phyloP scores from a whole-genome alignment of 1,140 invertebrate genomes.

The Monomorium pharaonis region DNA sequence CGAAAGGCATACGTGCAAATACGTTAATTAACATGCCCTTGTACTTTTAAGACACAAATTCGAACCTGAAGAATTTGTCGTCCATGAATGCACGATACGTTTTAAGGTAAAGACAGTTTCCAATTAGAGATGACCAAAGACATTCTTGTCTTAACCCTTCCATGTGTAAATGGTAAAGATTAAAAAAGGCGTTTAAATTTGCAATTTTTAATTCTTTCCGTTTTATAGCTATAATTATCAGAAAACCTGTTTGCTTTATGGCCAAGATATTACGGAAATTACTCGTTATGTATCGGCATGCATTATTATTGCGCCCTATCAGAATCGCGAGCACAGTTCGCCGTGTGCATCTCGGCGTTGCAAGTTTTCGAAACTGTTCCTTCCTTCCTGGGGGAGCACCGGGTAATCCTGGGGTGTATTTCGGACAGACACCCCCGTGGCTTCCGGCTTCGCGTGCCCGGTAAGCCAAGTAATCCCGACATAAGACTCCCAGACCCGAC shows the following conservation, averaged over 20 bases:
- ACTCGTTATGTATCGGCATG: background rate
- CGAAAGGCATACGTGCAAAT: slow-evolving; percentile 60
- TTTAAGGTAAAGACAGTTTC: slow-evolving; percentile 33
- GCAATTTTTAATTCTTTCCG: background rate
- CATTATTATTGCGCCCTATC: slow-evolving; percentile 36
- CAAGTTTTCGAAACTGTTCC: slow-evolving; percentile 69
- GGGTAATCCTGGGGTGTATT: slow-evolving; percentile 73
- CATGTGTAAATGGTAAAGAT: background rate
- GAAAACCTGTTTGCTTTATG: background rate
- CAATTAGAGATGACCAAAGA: background rate
- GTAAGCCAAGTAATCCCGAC: slow-evolving; percentile 80
- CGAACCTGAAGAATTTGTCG: slow-evolving; percentile 32
- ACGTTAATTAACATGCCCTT: slow-evolving; percentile 62
- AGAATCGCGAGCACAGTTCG: background rate
- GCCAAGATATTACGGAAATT: background rate
- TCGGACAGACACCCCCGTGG: slow-evolving; percentile 72
- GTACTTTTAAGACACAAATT: background rate
- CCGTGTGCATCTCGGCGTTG: slow-evolving; percentile 42
- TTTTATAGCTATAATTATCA: background rate
- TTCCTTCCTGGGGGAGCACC: slow-evolving; percentile 59
- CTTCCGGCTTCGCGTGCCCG: slow-evolving; percentile 76
- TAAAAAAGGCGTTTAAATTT: too few species aligned
- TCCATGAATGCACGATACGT: background rate
- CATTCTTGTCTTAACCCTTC: background rate
- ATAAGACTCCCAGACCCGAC: slow-evolving; percentile 76